Evolutionary conservation across 2,888 invertebrate genomes (phyloP).

Genomic region (Idaea dimidiata): DNA sequence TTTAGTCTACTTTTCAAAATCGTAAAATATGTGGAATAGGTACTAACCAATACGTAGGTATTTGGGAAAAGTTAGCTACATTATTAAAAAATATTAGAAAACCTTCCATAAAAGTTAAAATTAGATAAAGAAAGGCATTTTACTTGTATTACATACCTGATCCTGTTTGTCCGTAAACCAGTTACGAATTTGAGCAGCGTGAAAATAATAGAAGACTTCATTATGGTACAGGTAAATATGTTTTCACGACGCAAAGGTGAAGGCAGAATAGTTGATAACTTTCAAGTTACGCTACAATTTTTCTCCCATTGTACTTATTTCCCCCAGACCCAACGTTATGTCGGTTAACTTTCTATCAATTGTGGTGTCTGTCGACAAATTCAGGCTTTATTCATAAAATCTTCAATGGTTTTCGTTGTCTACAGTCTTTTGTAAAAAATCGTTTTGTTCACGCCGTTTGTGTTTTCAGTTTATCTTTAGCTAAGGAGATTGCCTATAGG

Average conservation of each 20-base stretch:
- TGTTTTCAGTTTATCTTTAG: constrained; percentile 32
- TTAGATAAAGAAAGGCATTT: background rate
- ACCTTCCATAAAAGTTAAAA: background rate
- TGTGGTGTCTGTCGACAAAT: constrained; percentile 52
- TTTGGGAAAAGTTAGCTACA: background rate
- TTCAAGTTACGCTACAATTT: constrained; percentile 58
- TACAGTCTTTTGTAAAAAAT: background rate
- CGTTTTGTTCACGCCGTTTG: background rate
- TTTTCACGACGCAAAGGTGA: constrained; percentile 25
- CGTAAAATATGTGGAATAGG: background rate
- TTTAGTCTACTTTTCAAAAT: background rate
- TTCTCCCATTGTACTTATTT: constrained; percentile 53
- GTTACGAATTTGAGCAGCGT: constrained; percentile 37
- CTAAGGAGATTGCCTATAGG: background rate
- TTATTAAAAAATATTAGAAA: background rate
- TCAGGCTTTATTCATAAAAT: constrained; percentile 40
- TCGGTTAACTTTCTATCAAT: constrained; percentile 59
- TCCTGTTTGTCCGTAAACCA: constrained; percentile 46
- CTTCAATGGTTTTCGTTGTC: background rate
- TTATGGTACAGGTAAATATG: constrained; percentile 17
- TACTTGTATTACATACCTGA: constrained; percentile 62
- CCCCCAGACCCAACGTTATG: constrained; percentile 42
- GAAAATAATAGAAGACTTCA: constrained; percentile 40
- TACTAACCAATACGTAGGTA: background rate
- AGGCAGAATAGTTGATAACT: constrained; percentile 33